These are phyloP conservation scores for Junonia oenone DNA, from an alignment of 2,888 invertebrate species.

Conservation along the genomic window DNA sequence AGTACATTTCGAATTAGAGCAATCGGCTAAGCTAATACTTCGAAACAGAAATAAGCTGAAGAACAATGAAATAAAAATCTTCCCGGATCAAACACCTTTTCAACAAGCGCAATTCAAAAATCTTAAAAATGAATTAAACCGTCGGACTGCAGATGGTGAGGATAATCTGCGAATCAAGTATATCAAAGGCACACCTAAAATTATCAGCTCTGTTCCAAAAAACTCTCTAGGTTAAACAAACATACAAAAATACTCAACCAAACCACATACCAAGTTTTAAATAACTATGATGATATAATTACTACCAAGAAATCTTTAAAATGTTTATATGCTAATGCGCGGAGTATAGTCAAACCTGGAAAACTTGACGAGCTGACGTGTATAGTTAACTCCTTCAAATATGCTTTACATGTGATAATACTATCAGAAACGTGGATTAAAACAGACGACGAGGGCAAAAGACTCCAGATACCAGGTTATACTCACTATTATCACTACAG, in stretches of 20 bases:
- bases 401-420: slow-evolving; percentile 22
- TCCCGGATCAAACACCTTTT: slow-evolving; percentile 25
- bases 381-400: slow-evolving; percentile 8
- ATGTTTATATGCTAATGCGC: slow-evolving; percentile 7
- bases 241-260: not conserved
- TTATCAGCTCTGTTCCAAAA: slow-evolving; percentile 9
- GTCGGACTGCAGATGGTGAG: slow-evolving; percentile 20
- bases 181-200: slow-evolving; percentile 27
- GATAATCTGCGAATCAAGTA: slow-evolving; percentile 24
- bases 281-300: slow-evolving; percentile 16
- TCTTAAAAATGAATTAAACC: slow-evolving; percentile 17
- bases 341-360: slow-evolving; percentile 13
- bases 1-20: slow-evolving; percentile 12
- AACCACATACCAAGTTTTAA: slow-evolving; percentile 17
- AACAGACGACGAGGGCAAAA: slow-evolving; percentile 19
- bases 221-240: slow-evolving; percentile 14
- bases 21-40: slow-evolving; percentile 11
- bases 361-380: slow-evolving; percentile 10
- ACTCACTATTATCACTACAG: slow-evolving; percentile 32
- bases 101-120: slow-evolving; percentile 21
- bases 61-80: slow-evolving; percentile 14
- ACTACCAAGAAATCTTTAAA: slow-evolving; percentile 16
- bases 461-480: slow-evolving; percentile 20
- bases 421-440: slow-evolving; percentile 31
- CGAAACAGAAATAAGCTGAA: slow-evolving; percentile 8